Conservation (phyloP, 2,888 invertebrate genomes). For the Lithophane semibrunnea region DNA sequence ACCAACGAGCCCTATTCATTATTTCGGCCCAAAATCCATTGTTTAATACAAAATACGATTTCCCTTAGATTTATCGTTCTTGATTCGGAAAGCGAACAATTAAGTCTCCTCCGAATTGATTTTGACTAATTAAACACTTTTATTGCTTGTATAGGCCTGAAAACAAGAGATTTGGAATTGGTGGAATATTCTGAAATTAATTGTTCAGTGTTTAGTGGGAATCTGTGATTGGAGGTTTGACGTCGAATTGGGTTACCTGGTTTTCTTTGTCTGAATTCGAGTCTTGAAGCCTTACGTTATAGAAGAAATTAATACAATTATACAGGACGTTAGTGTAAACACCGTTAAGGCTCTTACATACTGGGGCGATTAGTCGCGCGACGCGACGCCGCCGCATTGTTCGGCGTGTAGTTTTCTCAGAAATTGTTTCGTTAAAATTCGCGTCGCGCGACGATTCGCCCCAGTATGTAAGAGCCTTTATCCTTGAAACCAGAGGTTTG, state of each 20-base stretch:
- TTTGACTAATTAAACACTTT: conserved; percentile 81
- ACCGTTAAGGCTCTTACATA: no score
- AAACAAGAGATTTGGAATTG: conserved; percentile 44
- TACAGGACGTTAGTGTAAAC: no score
- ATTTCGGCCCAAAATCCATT: conserved; percentile 71
- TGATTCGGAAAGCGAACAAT: conserved; percentile 77
- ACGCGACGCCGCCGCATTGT: no score
- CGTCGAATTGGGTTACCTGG: conserved; percentile 12
- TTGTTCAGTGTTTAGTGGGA: conserved; percentile 36
- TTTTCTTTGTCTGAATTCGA: conserved; percentile 16
- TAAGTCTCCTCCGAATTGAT: conserved; percentile 78
- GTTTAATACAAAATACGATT: conserved; percentile 78
- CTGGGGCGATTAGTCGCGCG: no score
- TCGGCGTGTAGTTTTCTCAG: no score
- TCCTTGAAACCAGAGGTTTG: no score
- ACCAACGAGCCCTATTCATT: conserved; percentile 67
- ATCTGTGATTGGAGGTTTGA: conserved; percentile 34
- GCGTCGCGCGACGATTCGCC: no score
- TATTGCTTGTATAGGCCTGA: conserved; percentile 70
- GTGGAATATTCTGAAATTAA: conserved; percentile 60
- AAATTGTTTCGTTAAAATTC: no score
- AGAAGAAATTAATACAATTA: no score
- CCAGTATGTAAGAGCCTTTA: no score
- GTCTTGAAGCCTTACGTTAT: no score
- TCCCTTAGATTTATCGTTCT: conserved; percentile 76